phyloP scores from a whole-genome alignment of 2,113 vertebrate species.

The Microtus oregoni region DNA sequence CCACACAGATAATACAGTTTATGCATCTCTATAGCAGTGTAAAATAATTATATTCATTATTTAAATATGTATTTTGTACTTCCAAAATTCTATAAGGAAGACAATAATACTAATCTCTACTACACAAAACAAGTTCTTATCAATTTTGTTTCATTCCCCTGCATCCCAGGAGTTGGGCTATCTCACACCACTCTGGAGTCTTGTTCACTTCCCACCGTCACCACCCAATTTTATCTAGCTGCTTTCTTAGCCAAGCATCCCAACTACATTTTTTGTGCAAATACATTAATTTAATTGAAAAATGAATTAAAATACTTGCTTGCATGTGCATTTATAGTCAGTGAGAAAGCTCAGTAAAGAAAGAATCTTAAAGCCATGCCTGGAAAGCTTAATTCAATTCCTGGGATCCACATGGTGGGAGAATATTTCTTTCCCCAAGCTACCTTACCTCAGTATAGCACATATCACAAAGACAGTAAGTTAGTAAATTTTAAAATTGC shows the following conservation, averaged over 20 bases:
- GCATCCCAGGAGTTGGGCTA: background rate
- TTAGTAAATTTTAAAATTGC: background rate
- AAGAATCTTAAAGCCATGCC: background rate
- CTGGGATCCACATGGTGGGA: background rate
- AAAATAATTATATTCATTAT: background rate
- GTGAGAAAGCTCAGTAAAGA: background rate
- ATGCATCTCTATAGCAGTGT: background rate
- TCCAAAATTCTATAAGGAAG: background rate
- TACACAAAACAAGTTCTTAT: background rate
- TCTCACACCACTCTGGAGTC: background rate
- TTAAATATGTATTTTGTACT: background rate
- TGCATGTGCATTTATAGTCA: background rate
- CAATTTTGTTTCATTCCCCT: background rate
- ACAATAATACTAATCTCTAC: background rate
- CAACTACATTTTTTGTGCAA: fast-evolving
- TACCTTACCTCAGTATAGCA: background rate
- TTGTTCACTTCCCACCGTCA: background rate
- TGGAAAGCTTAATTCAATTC: background rate
- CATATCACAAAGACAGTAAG: background rate
- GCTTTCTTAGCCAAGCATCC: background rate
- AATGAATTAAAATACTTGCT: background rate
- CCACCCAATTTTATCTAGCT: background rate
- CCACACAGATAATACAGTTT: background rate
- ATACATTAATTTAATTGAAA: background rate
- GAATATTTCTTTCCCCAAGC: background rate